Evolutionary conservation across 2,888 invertebrate species (phyloP).

Genomic region (Pilophorus perplexus): DNA sequence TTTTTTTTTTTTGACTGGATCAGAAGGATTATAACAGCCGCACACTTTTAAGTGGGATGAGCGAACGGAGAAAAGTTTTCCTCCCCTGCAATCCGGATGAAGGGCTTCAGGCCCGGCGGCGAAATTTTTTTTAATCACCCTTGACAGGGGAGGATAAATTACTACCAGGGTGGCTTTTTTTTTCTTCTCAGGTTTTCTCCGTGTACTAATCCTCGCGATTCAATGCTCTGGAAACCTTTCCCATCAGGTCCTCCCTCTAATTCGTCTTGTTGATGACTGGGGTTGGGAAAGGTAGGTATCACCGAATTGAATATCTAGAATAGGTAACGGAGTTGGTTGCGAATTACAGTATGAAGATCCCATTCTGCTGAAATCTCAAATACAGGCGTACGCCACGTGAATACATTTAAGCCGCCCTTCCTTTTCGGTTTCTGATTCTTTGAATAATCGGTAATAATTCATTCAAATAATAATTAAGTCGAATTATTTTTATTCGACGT

Average conservation of each 20-base stretch:
- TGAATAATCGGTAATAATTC: no score
- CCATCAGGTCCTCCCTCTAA: not conserved
- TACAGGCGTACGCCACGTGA: no score
- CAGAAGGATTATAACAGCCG: conserved; percentile 5
- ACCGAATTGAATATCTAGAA: no score
- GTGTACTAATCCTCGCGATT: not conserved
- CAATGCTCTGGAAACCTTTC: not conserved
- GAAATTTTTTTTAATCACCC: conserved; percentile 18
- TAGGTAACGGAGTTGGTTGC: no score
- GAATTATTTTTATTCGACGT: no score
- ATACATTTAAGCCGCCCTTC: no score
- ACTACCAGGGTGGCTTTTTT: no score
- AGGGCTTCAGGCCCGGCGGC: not conserved
- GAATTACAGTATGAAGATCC: no score
- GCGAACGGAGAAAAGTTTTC: conserved; percentile 9
- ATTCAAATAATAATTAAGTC: no score
- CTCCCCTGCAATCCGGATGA: not conserved
- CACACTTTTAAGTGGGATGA: no score
- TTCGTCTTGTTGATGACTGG: not conserved
- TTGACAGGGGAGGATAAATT: conserved; percentile 14
- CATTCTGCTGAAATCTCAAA: no score
- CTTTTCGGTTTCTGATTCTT: no score
- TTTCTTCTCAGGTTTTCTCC: not conserved
- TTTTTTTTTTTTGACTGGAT: not conserved
- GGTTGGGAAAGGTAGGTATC: not conserved